Evolutionary conservation across 1,140 invertebrate genomes (phyloP).

Genomic region (Panagrolaimus sp.): DNA sequence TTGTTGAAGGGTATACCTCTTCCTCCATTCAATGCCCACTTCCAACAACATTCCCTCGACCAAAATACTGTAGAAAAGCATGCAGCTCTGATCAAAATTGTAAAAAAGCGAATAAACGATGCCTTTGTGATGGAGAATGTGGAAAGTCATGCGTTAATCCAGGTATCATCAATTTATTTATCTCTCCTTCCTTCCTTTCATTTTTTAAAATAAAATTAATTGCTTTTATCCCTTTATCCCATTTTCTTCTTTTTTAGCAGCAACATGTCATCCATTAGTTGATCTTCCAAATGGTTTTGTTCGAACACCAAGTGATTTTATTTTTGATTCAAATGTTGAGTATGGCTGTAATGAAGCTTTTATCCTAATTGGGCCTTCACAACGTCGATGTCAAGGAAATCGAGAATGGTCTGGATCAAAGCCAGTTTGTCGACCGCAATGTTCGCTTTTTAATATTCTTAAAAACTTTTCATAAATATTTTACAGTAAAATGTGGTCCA

Average conservation of each 20-base stretch:
- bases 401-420: constrained; percentile 61
- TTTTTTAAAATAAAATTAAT: neutral
- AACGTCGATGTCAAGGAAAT: constrained; percentile 62
- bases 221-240: too few relatives aligned
- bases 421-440: constrained; percentile 57
- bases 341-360: constrained; percentile 62
- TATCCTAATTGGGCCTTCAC: constrained; percentile 59
- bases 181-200: neutral
- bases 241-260: constrained; percentile 33
- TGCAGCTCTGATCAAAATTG: constrained; percentile 90
- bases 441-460: constrained; percentile 32
- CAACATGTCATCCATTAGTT: constrained; percentile 49
- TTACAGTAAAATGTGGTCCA: constrained; percentile 75
- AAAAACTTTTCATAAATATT: constrained; percentile 31
- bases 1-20: neutral
- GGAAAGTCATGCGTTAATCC: constrained; percentile 94
- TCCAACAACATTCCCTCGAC: constrained; percentile 38
- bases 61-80: constrained; percentile 72
- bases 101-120: constrained; percentile 90
- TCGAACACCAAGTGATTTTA: constrained; percentile 54
- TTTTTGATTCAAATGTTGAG: constrained; percentile 60
- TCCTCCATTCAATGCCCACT: constrained; percentile 24
- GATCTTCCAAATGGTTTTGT: constrained; percentile 53
- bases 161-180: constrained; percentile 61
- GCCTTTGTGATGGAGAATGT: constrained; percentile 88